A percentile compares a stretch with the other conserved stretches of the same genome.
Evolutionary conservation across 2,888 invertebrate genomes (phyloP).

Genomic region (Cyaniris semiargus): DNA sequence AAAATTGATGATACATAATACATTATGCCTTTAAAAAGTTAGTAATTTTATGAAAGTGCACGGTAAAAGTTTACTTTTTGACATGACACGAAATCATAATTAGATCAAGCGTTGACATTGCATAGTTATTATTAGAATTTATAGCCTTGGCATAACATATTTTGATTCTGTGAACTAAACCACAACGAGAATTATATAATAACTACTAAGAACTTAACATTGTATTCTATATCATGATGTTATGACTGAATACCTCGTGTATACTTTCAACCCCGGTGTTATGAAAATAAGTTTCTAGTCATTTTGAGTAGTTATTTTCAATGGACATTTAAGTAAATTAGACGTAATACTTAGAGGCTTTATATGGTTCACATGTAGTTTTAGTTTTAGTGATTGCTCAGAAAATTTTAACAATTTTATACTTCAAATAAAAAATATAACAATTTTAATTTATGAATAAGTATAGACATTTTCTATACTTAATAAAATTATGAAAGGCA

Average conservation of each 20-base stretch:
- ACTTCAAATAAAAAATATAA: neutral
- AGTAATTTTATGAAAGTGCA: too few relatives aligned
- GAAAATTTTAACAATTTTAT: neutral
- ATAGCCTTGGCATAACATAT: too few relatives aligned
- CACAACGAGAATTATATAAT: too few relatives aligned
- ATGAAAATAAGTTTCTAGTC: constrained; percentile 21
- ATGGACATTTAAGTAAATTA: neutral
- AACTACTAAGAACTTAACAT: too few relatives aligned
- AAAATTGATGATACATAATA: too few relatives aligned
- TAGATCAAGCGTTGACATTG: too few relatives aligned
- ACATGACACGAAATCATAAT: too few relatives aligned
- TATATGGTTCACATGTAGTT: neutral
- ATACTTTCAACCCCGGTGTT: neutral
- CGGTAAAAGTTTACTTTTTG: too few relatives aligned
- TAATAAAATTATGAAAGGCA: neutral
- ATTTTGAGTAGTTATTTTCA: constrained; percentile 30
- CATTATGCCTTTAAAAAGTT: too few relatives aligned
- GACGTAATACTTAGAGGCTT: constrained; percentile 25
- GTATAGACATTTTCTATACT: neutral
- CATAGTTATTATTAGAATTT: too few relatives aligned
- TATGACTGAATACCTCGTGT: constrained; percentile 13
- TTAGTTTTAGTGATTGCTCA: constrained; percentile 15
- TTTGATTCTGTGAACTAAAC: too few relatives aligned
- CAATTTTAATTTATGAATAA: neutral
- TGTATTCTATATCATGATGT: neutral